phyloP scores from a whole-genome alignment of 2,888 invertebrate species.

The Lasioglossum leucozonium region DNA sequence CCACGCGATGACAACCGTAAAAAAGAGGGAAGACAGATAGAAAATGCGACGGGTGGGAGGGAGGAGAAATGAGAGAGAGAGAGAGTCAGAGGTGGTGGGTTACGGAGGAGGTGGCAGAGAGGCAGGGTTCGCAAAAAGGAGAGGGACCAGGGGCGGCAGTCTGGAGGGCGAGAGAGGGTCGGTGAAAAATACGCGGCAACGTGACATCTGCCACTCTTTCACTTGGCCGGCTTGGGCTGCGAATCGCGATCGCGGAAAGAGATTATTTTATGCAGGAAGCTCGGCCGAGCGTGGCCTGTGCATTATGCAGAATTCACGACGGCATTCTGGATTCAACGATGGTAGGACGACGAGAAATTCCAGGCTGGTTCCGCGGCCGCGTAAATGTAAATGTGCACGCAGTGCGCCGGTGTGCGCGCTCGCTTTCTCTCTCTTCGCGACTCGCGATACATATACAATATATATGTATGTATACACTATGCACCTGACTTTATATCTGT shows the following conservation, averaged over 20 bases:
- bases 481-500: neutral
- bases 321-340: conserved; percentile 73
- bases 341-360: conserved; percentile 62
- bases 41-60: conserved; percentile 34
- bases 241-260: conserved; percentile 79
- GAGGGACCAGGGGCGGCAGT: conserved; percentile 25
- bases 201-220: conserved; percentile 77
- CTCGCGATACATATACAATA: neutral
- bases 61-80: conserved; percentile 40
- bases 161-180: conserved; percentile 20
- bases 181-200: conserved; percentile 69
- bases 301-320: conserved; percentile 78
- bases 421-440: neutral
- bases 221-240: conserved; percentile 72
- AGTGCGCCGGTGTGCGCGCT: neutral
- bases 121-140: conserved; percentile 29
- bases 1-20: conserved; percentile 55
- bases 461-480: neutral
- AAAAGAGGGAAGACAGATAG: conserved; percentile 62
- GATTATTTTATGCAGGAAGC: conserved; percentile 82
- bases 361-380: conserved; percentile 47
- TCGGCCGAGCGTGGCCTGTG: conserved; percentile 77
- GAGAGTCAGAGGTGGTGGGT: conserved; percentile 1
- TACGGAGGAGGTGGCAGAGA: conserved; percentile 19
- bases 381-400: conserved; percentile 29